phyloP scores from a whole-genome alignment of 1,140 invertebrate genomes.

The Acyrthosiphon pisum region DNA sequence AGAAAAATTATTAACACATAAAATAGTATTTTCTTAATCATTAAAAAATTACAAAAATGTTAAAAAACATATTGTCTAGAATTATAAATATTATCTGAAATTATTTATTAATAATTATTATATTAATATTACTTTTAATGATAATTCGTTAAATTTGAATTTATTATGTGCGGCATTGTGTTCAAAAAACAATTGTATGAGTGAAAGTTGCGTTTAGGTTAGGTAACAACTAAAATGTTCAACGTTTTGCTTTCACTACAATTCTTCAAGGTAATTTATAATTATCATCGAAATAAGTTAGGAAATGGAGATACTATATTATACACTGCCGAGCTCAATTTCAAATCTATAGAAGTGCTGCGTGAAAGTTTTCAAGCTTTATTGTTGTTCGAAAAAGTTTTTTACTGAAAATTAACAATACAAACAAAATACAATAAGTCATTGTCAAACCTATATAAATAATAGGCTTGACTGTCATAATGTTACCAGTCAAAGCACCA shows the following conservation, averaged over 20 bases:
- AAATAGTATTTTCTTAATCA: too few relatives aligned
- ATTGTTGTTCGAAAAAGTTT: neutral
- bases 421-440: neutral
- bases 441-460: neutral
- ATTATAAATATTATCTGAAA: too few relatives aligned
- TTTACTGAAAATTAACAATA: slow-evolving; percentile 7
- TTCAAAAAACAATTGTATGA: neutral
- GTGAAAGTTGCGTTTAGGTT: neutral
- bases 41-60: too few relatives aligned
- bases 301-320: neutral
- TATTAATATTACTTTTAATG: neutral
- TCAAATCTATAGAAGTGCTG: neutral
- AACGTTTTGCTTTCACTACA: neutral
- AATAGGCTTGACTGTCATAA: neutral
- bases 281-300: neutral
- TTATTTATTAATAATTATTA: too few relatives aligned
- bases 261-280: neutral
- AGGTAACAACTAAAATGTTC: neutral
- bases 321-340: neutral
- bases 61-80: too few relatives aligned
- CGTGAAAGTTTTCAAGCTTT: neutral
- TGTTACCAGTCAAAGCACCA: neutral
- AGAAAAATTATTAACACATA: neutral
- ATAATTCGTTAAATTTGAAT: neutral
- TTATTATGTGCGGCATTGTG: neutral